Conservation (phyloP, 1,140 invertebrate genomes). For the Caenorhabditis briggsae region DNA sequence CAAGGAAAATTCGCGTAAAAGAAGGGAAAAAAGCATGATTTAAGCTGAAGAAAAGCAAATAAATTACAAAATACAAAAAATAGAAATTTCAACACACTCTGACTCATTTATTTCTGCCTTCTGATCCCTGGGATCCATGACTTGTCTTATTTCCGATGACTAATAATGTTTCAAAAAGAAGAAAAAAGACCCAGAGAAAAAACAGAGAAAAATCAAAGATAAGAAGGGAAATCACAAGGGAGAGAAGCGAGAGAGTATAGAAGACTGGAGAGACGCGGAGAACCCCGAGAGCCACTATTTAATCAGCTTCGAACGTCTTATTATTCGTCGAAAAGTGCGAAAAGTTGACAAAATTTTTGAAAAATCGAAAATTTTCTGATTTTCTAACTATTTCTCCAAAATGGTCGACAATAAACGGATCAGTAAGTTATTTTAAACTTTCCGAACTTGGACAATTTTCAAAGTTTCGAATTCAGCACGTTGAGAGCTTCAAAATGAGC, state of each 20-base stretch:
- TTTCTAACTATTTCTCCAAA: neutral
- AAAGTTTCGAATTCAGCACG: neutral
- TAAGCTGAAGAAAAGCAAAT: no score
- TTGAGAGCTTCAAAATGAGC: no score
- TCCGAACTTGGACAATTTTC: neutral
- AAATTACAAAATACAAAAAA: no score
- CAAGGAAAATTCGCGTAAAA: no score
- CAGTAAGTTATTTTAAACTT: conserved; percentile 15
- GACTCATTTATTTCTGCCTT: conserved; percentile 7
- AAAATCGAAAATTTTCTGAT: neutral
- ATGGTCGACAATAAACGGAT: conserved; percentile 12
- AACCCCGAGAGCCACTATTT: no score
- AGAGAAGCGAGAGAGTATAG: neutral
- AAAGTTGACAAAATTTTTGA: neutral
- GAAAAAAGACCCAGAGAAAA: neutral
- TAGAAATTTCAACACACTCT: neutral
- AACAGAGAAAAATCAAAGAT: neutral
- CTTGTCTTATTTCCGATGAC: no score
- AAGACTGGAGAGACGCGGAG: no score
- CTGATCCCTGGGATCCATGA: neutral
- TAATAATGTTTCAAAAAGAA: neutral
- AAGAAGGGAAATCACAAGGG: conserved; percentile 3
- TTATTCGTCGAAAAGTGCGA: neutral
- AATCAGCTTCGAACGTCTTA: no score
- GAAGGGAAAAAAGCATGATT: no score